phyloP scores from a whole-genome alignment of 2,888 invertebrate species.

The Mylabris sibirica region DNA sequence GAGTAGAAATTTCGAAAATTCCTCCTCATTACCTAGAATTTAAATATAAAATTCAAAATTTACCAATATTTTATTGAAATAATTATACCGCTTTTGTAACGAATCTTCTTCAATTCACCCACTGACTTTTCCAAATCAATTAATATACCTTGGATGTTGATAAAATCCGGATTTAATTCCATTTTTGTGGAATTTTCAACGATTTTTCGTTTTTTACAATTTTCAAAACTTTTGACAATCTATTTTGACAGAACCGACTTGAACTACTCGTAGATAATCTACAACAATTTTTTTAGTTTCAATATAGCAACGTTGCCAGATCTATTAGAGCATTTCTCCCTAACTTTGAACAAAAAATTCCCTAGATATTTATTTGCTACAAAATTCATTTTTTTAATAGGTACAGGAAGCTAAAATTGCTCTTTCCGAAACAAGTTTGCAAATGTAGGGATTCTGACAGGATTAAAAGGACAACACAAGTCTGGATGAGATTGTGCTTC shows the following conservation, averaged over 20 bases:
- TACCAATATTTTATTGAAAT: background rate
- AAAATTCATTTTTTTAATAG: too few relatives aligned
- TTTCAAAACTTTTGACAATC: background rate
- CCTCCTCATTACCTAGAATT: slow-evolving; percentile 51
- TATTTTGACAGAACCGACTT: background rate
- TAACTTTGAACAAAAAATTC: too few relatives aligned
- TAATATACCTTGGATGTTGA: slow-evolving; percentile 51
- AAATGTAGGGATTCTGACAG: too few relatives aligned
- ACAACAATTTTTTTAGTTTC: background rate
- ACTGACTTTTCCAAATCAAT: slow-evolving; percentile 42
- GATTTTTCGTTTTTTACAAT: background rate
- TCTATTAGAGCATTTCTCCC: too few relatives aligned
- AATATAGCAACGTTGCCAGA: background rate
- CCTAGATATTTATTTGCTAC: too few relatives aligned
- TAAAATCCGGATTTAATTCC: slow-evolving; percentile 53
- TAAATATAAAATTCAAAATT: background rate
- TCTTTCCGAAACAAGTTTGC: too few relatives aligned
- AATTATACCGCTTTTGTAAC: slow-evolving; percentile 52
- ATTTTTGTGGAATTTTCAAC: slow-evolving; percentile 35
- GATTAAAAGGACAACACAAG: too few relatives aligned
- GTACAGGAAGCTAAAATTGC: too few relatives aligned
- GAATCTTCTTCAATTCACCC: slow-evolving; percentile 52
- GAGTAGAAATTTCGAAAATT: slow-evolving; percentile 40
- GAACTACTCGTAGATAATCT: background rate
- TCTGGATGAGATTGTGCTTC: too few relatives aligned